Percentiles rank a stretch among this genome's conserved stretches.
These are phyloP conservation scores for Erpobdella octoculata DNA, from an alignment of 2,888 invertebrate genomes.

Conservation along the genomic window DNA sequence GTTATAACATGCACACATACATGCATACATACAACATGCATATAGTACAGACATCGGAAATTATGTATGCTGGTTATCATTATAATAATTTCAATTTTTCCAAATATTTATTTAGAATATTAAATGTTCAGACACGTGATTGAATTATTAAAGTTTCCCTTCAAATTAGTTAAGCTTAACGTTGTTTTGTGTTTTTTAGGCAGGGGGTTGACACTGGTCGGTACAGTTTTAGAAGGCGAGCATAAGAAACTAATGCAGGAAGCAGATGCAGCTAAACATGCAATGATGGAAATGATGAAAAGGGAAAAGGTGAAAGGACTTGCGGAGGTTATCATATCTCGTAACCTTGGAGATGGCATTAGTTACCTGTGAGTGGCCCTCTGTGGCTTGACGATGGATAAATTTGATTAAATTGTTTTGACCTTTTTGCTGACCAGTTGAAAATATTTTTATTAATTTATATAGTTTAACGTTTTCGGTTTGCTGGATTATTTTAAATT, in stretches of 20 bases:
- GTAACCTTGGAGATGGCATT: constrained; percentile 64
- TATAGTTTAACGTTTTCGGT: no score
- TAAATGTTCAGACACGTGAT: not conserved
- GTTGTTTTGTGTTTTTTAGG: constrained; percentile 61
- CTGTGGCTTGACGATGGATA: not conserved
- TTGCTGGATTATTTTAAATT: not conserved
- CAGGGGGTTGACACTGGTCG: constrained; percentile 89
- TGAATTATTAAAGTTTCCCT: not conserved
- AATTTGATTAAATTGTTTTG: not conserved
- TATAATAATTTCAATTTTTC: not conserved
- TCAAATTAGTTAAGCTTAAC: no score
- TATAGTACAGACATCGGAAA: not conserved
- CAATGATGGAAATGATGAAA: constrained; percentile 29
- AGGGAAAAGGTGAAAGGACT: constrained; percentile 77
- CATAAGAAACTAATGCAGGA: constrained; percentile 66
- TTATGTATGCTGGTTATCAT: not conserved
- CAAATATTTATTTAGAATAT: no score
- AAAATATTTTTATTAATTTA: no score
- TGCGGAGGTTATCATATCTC: constrained; percentile 82
- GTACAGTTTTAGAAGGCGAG: constrained; percentile 76
- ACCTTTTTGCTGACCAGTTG: no score
- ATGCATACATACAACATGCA: no score
- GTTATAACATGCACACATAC: no score
- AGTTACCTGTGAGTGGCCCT: constrained; percentile 29
- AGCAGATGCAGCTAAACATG: constrained; percentile 64